These are phyloP conservation scores for Pelosia muscerda DNA, from an alignment of 2,888 invertebrate genomes.

Conservation along the genomic window DNA sequence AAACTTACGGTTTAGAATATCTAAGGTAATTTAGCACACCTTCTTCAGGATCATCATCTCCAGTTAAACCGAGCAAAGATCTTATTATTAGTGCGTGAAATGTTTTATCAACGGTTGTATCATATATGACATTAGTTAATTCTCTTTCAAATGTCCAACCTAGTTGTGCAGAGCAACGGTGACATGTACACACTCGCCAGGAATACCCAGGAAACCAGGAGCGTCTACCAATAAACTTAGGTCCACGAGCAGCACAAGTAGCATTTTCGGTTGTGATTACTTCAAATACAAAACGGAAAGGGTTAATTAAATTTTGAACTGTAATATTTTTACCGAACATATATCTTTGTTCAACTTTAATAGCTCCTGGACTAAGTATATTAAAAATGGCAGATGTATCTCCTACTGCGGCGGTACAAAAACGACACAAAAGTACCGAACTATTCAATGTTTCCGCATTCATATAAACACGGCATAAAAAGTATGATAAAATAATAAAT, in stretches of 20 bases:
- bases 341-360: background rate
- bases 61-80: conserved; percentile 6
- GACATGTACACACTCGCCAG: conserved; percentile 4
- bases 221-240: background rate
- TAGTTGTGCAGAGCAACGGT: background rate
- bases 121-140: background rate
- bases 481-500: background rate
- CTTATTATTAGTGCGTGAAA: conserved; percentile 7
- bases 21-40: background rate
- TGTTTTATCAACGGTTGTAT: background rate
- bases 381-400: background rate
- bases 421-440: background rate
- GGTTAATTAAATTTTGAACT: conserved; percentile 7
- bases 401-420: background rate
- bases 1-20: conserved; percentile 12
- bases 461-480: background rate
- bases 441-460: background rate
- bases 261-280: conserved; percentile 4
- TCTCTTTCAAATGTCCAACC: conserved; percentile 14
- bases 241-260: background rate
- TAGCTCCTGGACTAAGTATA: conserved; percentile 5
- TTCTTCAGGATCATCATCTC: background rate
- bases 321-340: conserved; percentile 10
- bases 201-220: conserved; percentile 13
- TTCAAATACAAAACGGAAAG: background rate